These are phyloP conservation scores for Metaphire vulgaris DNA, from an alignment of 1,140 invertebrate genomes.

Conservation along the genomic window DNA sequence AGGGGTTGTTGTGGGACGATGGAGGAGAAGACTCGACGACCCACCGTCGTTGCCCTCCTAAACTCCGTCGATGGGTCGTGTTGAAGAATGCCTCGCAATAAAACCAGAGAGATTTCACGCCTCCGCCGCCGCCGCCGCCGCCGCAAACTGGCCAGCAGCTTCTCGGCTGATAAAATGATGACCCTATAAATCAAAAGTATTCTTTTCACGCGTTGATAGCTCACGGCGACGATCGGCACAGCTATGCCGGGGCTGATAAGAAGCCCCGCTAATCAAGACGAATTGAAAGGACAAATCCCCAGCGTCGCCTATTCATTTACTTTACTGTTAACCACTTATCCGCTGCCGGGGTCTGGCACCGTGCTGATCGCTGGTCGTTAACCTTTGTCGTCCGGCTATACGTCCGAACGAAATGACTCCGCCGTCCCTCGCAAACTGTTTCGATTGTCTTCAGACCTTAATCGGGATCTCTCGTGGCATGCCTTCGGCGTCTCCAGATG, in stretches of 20 bases:
- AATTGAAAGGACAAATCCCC: conserved; percentile 14
- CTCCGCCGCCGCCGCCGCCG: no score
- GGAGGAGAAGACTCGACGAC: no score
- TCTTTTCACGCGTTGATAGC: conserved; percentile 20
- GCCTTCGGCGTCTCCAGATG: no score
- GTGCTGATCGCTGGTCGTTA: not conserved
- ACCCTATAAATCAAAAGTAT: conserved; percentile 21
- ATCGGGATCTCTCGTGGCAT: not conserved
- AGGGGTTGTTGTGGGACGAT: no score
- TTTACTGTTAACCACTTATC: conserved; percentile 9
- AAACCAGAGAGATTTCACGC: conserved; percentile 7
- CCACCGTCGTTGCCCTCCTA: not conserved
- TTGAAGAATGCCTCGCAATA: conserved; percentile 9
- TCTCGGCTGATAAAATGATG: conserved; percentile 16
- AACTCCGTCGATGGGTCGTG: not conserved
- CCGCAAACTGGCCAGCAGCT: conserved; percentile 11
- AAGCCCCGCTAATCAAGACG: conserved; percentile 18
- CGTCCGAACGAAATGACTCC: not conserved
- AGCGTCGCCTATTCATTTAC: conserved; percentile 5
- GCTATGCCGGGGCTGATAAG: conserved; percentile 9
- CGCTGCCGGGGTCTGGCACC: not conserved
- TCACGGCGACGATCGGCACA: conserved; percentile 2
- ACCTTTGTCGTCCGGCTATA: not conserved
- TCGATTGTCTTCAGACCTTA: not conserved
- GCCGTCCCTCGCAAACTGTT: not conserved